phyloP scores from a whole-genome alignment of 2,797 vertebrate species.

The Poecilia velifera region DNA sequence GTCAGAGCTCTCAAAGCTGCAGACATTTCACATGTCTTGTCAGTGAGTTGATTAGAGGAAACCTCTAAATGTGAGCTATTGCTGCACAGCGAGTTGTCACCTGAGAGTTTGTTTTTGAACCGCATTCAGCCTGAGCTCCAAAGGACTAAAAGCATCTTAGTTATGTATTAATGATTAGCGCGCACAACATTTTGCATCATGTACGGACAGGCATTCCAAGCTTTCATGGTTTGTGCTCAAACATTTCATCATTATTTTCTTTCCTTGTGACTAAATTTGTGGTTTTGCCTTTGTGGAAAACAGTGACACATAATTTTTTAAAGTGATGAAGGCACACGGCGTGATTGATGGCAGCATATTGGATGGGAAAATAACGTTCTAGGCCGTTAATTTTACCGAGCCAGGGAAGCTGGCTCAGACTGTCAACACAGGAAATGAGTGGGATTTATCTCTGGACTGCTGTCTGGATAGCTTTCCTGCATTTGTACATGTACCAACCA shows the following conservation, averaged over 20 bases:
- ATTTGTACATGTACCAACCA: constrained; percentile 41
- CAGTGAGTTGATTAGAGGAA: constrained; percentile 26
- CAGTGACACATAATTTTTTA: constrained; percentile 72
- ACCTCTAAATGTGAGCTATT: constrained; percentile 12
- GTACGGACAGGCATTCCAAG: constrained; percentile 21
- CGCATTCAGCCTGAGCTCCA: constrained; percentile 1
- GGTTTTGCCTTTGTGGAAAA: constrained; percentile 70
- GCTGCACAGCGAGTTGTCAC: background rate
- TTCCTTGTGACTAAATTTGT: constrained; percentile 53
- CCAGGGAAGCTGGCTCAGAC: constrained; percentile 76
- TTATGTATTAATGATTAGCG: constrained; percentile 12
- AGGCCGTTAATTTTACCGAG: constrained; percentile 80
- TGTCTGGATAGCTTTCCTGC: constrained; percentile 58
- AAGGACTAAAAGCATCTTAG: constrained; percentile 27
- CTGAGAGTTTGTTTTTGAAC: constrained; percentile 21
- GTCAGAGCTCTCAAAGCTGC: constrained; percentile 11
- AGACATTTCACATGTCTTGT: constrained; percentile 14
- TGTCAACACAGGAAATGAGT: constrained; percentile 80
- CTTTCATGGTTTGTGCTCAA: constrained; percentile 24
- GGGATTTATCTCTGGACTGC: constrained; percentile 75
- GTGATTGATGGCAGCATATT: constrained; percentile 80
- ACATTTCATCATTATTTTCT: constrained; percentile 45
- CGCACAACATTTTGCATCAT: constrained; percentile 9
- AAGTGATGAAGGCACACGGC: constrained; percentile 69
- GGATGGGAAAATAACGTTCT: constrained; percentile 79